Evolutionary conservation across 1,140 invertebrate genomes (phyloP).

Genomic region (Spodoptera frugiperda): DNA sequence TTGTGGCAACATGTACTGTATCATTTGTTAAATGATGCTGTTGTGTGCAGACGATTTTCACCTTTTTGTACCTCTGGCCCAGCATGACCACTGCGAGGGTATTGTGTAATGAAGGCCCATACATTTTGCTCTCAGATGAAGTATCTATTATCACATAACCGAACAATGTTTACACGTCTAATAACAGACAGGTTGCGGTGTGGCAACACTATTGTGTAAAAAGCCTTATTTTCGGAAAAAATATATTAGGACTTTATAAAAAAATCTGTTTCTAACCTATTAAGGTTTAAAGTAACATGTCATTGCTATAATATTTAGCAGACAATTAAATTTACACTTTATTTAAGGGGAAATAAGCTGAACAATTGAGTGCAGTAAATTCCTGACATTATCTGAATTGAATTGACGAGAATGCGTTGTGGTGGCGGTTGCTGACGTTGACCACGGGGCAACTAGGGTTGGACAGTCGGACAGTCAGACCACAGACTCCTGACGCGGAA

Average conservation of each 20-base stretch:
- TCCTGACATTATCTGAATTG: constrained; percentile 7
- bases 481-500: constrained; percentile 30
- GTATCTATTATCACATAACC: constrained; percentile 6
- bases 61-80: constrained; percentile 20
- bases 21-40: constrained; percentile 20
- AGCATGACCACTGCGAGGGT: neutral
- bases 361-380: constrained; percentile 1
- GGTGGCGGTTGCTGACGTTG: constrained; percentile 1
- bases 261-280: too few species aligned
- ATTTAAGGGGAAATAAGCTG: neutral
- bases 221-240: neutral
- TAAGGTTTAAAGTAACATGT: too few species aligned
- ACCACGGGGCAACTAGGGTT: neutral
- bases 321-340: too few species aligned
- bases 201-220: neutral
- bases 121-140: constrained; percentile 1
- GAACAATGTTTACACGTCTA: constrained; percentile 4
- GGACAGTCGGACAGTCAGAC: neutral
- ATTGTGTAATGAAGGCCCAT: constrained; percentile 30
- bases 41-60: constrained; percentile 15
- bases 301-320: too few species aligned
- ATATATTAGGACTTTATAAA: neutral
- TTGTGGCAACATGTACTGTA: neutral
- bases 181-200: neutral
- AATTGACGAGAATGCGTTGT: constrained; percentile 24